phyloP scores from a whole-genome alignment of 2,797 vertebrate genomes.

The Cetoscarus ocellatus region DNA sequence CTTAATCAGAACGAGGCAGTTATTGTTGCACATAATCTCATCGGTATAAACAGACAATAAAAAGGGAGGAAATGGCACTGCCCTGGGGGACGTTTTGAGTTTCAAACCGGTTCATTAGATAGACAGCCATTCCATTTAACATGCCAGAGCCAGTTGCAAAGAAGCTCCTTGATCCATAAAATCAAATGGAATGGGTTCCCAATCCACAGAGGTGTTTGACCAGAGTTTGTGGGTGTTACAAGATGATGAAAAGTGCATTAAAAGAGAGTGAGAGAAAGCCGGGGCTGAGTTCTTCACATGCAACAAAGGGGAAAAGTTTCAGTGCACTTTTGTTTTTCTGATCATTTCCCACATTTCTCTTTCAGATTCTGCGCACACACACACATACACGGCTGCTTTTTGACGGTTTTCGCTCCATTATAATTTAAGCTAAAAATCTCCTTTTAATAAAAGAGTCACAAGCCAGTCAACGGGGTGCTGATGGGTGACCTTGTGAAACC shows the following conservation, averaged over 20 bases:
- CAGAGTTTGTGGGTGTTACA: slow-evolving; percentile 57
- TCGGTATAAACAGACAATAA: slow-evolving; percentile 80
- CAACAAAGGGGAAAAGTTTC: slow-evolving; percentile 45
- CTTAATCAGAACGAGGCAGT: slow-evolving; percentile 71
- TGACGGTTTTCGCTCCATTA: not conserved
- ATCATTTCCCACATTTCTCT: slow-evolving; percentile 28
- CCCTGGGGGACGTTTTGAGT: slow-evolving; percentile 76
- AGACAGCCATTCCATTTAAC: slow-evolving; percentile 79
- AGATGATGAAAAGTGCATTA: slow-evolving; percentile 64
- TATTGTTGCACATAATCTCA: slow-evolving; percentile 81
- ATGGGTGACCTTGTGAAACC: slow-evolving; percentile 47
- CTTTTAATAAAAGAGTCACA: slow-evolving; percentile 27
- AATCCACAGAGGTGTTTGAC: slow-evolving; percentile 73
- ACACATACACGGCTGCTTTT: not conserved
- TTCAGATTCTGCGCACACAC: slow-evolving; percentile 15
- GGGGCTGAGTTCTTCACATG: slow-evolving; percentile 28
- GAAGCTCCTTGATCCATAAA: slow-evolving; percentile 80
- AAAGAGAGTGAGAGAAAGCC: slow-evolving; percentile 22
- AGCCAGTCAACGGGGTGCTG: slow-evolving; percentile 15
- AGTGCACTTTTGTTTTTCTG: slow-evolving; percentile 37
- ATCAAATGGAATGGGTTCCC: slow-evolving; percentile 78
- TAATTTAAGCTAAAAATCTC: slow-evolving; percentile 16
- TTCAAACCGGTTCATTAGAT: slow-evolving; percentile 79
- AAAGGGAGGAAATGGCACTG: slow-evolving; percentile 69
- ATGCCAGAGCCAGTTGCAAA: slow-evolving; percentile 68